Evolutionary conservation across 2,113 vertebrate species (phyloP).

Genomic region (Formicarius rufipectus): DNA sequence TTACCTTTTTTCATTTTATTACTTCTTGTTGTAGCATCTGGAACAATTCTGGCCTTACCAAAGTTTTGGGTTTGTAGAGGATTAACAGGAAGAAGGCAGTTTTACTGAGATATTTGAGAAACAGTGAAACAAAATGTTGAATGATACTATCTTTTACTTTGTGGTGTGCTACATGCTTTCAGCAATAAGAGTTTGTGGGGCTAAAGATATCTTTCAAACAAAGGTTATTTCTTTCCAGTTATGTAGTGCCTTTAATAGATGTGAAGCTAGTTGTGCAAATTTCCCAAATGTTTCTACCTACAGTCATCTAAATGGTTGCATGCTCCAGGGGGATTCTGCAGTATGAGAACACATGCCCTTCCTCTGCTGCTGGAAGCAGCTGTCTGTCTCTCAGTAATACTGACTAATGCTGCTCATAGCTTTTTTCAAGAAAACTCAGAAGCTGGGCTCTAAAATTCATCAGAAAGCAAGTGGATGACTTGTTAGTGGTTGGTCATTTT

Average conservation of each 20-base stretch:
- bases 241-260: neutral
- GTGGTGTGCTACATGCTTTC: neutral
- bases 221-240: neutral
- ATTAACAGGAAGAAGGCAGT: constrained; percentile 37
- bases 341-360: neutral
- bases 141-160: neutral
- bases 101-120: constrained; percentile 55
- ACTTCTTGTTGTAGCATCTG: constrained; percentile 63
- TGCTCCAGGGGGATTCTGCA: neutral
- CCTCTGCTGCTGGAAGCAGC: neutral
- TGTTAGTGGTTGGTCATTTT: neutral
- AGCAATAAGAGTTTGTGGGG: neutral
- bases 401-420: neutral
- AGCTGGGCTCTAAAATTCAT: neutral
- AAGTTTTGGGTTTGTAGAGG: constrained; percentile 42
- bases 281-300: neutral
- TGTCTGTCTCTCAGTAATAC: neutral
- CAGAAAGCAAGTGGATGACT: neutral
- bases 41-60: constrained; percentile 49
- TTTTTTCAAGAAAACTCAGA: neutral
- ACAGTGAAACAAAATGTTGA: constrained; percentile 40
- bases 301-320: neutral
- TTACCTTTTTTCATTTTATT: constrained; percentile 64
- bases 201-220: neutral
- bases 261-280: neutral